Conservation (phyloP, 2,113 vertebrate genomes). For the Origma solitaria region DNA sequence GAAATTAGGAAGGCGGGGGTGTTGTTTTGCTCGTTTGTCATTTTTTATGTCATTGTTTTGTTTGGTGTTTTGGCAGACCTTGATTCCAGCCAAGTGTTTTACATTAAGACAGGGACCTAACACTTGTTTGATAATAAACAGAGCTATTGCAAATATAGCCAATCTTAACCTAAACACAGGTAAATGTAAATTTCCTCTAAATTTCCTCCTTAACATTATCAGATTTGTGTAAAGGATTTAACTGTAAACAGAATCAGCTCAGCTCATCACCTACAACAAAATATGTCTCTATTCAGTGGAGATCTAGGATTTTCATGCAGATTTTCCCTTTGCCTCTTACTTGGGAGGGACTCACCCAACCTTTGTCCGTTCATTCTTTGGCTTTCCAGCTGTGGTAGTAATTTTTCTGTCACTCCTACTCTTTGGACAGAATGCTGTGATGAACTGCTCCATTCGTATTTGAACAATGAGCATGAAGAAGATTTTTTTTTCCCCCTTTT, state of each 20-base stretch:
- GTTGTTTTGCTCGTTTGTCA: neutral
- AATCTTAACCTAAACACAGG: neutral
- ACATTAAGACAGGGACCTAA: neutral
- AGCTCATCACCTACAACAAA: neutral
- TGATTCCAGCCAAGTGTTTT: neutral
- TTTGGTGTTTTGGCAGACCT: neutral
- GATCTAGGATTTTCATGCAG: neutral
- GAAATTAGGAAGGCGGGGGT: no score
- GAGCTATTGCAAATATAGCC: neutral
- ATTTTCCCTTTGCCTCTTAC: neutral
- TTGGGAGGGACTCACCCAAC: neutral
- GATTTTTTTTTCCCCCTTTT: neutral
- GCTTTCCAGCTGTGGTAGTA: neutral
- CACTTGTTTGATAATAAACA: neutral
- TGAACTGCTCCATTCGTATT: neutral
- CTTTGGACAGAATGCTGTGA: neutral
- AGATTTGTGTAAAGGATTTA: neutral
- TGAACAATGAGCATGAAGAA: constrained; percentile 12
- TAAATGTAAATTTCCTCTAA: neutral
- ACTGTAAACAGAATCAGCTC: neutral
- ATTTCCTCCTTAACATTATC: neutral
- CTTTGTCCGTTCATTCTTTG: neutral
- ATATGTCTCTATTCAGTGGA: neutral
- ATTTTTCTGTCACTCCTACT: neutral
- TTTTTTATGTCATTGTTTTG: neutral